These are phyloP conservation scores for Calliscelio sp. DNA, from an alignment of 2,888 invertebrate species.

Conservation along the genomic window DNA sequence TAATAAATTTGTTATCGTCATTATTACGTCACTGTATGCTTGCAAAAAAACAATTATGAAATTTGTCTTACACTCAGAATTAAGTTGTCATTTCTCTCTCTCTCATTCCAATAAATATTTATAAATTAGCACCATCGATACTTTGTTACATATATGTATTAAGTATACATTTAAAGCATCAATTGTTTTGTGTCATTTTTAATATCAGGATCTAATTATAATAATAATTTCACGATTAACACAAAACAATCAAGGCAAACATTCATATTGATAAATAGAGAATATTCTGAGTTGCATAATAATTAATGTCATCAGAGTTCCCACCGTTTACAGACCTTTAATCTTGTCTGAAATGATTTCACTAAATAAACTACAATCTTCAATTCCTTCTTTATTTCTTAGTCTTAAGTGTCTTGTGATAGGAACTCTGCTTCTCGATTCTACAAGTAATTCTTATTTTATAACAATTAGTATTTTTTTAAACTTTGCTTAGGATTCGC, in stretches of 20 bases:
- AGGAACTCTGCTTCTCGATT: conserved; percentile 23
- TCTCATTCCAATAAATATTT: not conserved
- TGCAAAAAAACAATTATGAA: not conserved
- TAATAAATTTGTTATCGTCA: no score
- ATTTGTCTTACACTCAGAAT: not conserved
- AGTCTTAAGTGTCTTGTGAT: not conserved
- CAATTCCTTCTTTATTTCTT: not conserved
- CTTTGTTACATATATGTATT: not conserved
- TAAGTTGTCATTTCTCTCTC: not conserved
- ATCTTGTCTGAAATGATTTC: not conserved
- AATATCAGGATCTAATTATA: not conserved
- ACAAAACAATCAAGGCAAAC: conserved; percentile 32
- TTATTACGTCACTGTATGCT: conserved; percentile 17
- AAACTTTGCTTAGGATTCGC: no score
- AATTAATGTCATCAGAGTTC: not conserved
- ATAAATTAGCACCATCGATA: conserved; percentile 23
- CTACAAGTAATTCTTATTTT: conserved; percentile 23
- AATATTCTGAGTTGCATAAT: not conserved
- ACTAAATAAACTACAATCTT: not conserved
- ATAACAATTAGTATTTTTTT: no score
- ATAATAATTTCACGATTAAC: not conserved
- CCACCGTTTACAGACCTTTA: not conserved
- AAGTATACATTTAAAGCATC: conserved; percentile 8
- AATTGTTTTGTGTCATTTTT: conserved; percentile 22
- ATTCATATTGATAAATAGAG: not conserved